phyloP scores from a whole-genome alignment of 2,888 invertebrate genomes.

The Sialis fuliginosa region DNA sequence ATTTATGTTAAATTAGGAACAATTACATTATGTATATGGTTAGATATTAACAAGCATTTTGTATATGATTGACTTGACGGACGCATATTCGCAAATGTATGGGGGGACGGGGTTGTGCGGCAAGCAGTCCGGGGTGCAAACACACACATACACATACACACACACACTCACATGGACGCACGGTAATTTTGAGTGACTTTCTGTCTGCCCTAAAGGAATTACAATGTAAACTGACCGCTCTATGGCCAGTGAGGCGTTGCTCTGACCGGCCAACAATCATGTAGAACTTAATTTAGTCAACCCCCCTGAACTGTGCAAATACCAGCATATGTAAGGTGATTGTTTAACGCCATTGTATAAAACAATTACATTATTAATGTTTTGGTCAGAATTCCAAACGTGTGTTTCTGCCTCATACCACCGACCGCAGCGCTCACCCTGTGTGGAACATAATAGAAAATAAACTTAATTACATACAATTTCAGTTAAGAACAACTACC shows the following conservation, averaged over 20 bases:
- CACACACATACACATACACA: too few species aligned
- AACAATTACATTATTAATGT: conserved; percentile 26
- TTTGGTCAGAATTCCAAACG: conserved; percentile 14
- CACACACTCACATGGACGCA: conserved; percentile 7
- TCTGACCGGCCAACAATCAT: background rate
- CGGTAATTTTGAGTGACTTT: conserved; percentile 19
- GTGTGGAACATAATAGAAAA: conserved; percentile 29
- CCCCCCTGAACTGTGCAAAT: background rate
- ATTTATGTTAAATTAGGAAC: too few species aligned
- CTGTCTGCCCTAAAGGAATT: conserved; percentile 19
- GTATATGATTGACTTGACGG: too few species aligned
- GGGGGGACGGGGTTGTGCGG: too few species aligned
- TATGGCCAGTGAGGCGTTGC: background rate
- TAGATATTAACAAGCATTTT: too few species aligned
- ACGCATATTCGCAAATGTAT: too few species aligned
- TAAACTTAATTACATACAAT: conserved; percentile 27
- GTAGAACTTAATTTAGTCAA: background rate
- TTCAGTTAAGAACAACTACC: conserved; percentile 22
- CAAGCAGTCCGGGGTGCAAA: too few species aligned
- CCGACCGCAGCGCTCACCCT: conserved; percentile 15
- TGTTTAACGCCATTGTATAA: conserved; percentile 14
- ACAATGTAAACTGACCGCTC: conserved; percentile 7
- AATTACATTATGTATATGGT: too few species aligned
- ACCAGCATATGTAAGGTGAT: conserved; percentile 6
- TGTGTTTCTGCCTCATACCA: background rate